A percentile compares a stretch with the other conserved stretches of the same genome.
These are phyloP conservation scores for Dysmachus trigonus DNA, from an alignment of 2,888 invertebrate genomes.

Conservation along the genomic window DNA sequence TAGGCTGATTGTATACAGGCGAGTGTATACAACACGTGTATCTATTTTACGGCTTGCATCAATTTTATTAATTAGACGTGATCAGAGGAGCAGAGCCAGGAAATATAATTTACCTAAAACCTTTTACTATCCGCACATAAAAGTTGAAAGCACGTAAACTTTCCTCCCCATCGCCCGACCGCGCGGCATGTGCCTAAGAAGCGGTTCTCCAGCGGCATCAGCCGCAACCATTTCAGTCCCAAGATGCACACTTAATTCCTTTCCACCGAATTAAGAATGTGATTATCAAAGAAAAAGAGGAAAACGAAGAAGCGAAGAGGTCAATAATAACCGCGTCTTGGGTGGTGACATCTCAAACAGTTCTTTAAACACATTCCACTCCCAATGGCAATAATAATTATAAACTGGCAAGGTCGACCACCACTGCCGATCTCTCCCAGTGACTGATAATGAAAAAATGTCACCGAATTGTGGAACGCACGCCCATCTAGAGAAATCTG, in stretches of 20 bases:
- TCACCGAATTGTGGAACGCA: constrained; percentile 25
- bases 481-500: constrained; percentile 9
- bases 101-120: constrained; percentile 26
- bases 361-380: constrained; percentile 28
- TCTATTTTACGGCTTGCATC: constrained; percentile 11
- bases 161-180: not conserved
- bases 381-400: constrained; percentile 26
- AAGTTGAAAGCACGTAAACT: constrained; percentile 22
- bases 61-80: constrained; percentile 31
- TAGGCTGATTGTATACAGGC: not conserved
- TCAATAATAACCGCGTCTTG: constrained; percentile 27
- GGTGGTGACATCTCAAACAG: constrained; percentile 36
- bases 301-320: not conserved
- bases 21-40: not conserved
- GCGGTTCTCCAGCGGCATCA: not conserved
- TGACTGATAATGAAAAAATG: constrained; percentile 18
- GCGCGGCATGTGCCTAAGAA: constrained; percentile 7
- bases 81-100: constrained; percentile 5
- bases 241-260: constrained; percentile 27
- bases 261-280: constrained; percentile 20
- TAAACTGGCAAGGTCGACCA: constrained; percentile 33
- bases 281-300: constrained; percentile 3
- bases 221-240: not conserved
- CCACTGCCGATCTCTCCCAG: not conserved
- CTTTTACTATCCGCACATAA: constrained; percentile 27